Conservation (phyloP, 2,797 vertebrate genomes). For the Dryobates pubescens region DNA sequence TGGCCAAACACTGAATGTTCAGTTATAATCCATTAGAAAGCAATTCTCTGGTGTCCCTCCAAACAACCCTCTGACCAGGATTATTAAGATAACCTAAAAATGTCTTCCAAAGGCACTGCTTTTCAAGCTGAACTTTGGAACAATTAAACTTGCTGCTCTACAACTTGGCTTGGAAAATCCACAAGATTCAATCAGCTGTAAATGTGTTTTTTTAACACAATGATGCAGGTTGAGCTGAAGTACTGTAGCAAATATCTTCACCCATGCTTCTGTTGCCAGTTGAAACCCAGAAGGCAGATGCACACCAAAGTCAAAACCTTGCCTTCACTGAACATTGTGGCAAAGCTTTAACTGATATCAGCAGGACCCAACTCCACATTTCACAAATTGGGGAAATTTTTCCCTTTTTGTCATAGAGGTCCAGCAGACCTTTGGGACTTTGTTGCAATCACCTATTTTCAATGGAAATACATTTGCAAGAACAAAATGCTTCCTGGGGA, state of each 20-base stretch:
- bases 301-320: neutral
- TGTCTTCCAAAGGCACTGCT: neutral
- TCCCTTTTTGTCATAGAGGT: neutral
- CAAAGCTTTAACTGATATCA: neutral
- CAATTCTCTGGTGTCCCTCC: neutral
- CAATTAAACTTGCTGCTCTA: neutral
- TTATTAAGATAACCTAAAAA: neutral
- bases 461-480: neutral
- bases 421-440: neutral
- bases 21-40: neutral
- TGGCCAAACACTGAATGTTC: neutral
- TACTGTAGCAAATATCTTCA: neutral
- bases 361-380: neutral
- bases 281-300: neutral
- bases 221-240: neutral
- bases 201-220: fast-evolving
- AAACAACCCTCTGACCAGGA: fast-evolving
- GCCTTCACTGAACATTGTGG: neutral
- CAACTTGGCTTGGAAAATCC: neutral
- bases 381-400: neutral
- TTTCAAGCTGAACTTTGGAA: neutral
- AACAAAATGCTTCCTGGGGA: neutral
- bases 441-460: neutral
- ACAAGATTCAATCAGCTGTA: neutral
- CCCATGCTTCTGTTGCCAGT: neutral